Percentiles rank a stretch among this genome's conserved stretches.
These are phyloP conservation scores for Sisor rabdophorus DNA, from an alignment of 2,113 vertebrate genomes.

Conservation along the genomic window DNA sequence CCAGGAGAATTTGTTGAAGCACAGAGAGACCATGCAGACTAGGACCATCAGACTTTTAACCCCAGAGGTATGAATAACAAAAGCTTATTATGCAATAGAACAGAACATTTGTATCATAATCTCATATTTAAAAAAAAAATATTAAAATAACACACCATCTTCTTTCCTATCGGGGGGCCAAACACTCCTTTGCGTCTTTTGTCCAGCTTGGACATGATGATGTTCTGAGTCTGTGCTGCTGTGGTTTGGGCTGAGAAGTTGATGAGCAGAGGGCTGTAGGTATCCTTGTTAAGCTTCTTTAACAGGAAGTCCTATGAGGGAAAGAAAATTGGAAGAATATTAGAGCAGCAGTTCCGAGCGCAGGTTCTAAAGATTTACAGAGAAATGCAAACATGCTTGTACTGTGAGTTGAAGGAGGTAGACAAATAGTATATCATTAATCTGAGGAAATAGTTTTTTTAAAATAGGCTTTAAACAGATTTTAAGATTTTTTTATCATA, in stretches of 20 bases:
- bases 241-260: conserved; percentile 93
- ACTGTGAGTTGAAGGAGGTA: neutral
- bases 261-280: conserved; percentile 81
- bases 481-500: neutral
- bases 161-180: conserved; percentile 81
- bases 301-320: conserved; percentile 80
- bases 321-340: neutral
- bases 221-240: conserved; percentile 85
- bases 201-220: conserved; percentile 88
- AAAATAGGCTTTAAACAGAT: neutral
- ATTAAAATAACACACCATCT: conserved; percentile 69
- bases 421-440: neutral
- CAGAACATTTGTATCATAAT: neutral
- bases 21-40: too few species aligned
- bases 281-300: conserved; percentile 78
- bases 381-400: neutral
- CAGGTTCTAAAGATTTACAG: neutral
- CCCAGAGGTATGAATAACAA: too few species aligned
- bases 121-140: neutral
- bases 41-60: too few species aligned
- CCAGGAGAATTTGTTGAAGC: too few species aligned
- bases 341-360: conserved; percentile 2
- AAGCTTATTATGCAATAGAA: neutral
- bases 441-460: neutral
- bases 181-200: conserved; percentile 84